Percentiles rank a stretch among this genome's conserved stretches.
These are phyloP conservation scores for Hydrocynus forskahlii DNA, from an alignment of 2,797 vertebrate species.

Conservation along the genomic window DNA sequence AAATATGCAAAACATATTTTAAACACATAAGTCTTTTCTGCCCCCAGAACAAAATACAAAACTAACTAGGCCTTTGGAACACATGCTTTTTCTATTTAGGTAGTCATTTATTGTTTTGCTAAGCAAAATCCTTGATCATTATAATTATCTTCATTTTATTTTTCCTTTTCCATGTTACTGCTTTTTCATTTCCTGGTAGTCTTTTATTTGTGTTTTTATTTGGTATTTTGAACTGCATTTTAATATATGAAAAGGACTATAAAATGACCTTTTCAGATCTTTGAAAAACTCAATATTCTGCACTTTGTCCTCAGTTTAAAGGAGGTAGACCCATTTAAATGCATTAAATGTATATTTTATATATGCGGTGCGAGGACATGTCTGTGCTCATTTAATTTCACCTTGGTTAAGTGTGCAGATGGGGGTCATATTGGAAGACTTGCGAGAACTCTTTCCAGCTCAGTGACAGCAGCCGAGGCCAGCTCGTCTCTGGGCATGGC, in stretches of 20 bases:
- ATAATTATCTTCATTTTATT: not conserved
- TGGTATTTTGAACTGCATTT: not conserved
- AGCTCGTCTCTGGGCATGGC: conserved; percentile 16
- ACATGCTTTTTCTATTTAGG: not conserved
- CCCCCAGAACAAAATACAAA: not conserved
- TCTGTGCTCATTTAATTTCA: not conserved
- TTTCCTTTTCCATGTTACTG: not conserved
- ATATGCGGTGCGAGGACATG: not conserved
- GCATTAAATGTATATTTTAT: not conserved
- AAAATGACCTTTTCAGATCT: not conserved
- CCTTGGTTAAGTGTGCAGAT: conserved; percentile 34
- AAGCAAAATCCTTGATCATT: not conserved
- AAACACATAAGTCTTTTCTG: not conserved
- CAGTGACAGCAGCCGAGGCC: not conserved
- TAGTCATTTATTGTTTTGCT: not conserved
- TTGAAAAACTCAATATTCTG: not conserved
- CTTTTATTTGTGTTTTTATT: not conserved
- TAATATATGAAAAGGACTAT: not conserved
- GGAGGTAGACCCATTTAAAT: not conserved
- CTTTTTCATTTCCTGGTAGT: not conserved
- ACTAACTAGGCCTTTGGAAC: not conserved
- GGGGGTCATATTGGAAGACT: conserved; percentile 4
- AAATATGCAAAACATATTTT: not conserved
- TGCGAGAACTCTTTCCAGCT: conserved; percentile 7
- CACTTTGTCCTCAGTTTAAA: not conserved